Base-by-base conservation (phyloP, 2,113 vertebrate genomes). In the Albula glossodonta region DNA sequence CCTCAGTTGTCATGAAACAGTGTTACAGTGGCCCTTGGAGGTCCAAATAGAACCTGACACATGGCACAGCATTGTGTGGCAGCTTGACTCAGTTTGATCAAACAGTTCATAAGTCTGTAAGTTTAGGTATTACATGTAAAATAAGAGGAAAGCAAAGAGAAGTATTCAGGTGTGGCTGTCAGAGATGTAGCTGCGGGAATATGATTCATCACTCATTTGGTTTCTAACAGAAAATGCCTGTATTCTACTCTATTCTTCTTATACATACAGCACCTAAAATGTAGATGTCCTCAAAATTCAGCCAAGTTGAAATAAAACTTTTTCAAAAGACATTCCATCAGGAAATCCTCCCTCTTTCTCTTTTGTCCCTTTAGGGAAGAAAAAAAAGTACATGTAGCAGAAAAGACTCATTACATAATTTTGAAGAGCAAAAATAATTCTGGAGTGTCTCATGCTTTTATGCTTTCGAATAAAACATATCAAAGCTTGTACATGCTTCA, bases 271-370 rank as follows among this genome's bases (percentile, higher is more conserved):
- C 31, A n/a, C n/a, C 70, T 74, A n/a, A n/a, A 22, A 70, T 17
- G 17, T 22, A 70, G 70, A 74, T 31, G 70, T 74, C 70, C 70
- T 74, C 70, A 74, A 74, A 31, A 74, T 74, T 74, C n/a, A 74
- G 70, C 70, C 70, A 31, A 25, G 70, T 31, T 74, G 63, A 74
- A 74, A 74, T 74, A 74, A 74, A 74, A 74, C 17, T 74, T 74
- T 66, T 74, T 31, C 70, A 74, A 74, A 31, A 74, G 70, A 74
- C n/a, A 74, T 74, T n/a, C n/a, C 8, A 74, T 74, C 70, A 74
- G 22, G 70, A 74, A 22, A 2, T 74, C 7, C 31, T 74, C 22
- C n/a, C 31, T 22, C 17, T 70, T n/a, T n/a, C n/a, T 15, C 15
- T 17, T 8, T 70, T 60, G 12, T 70, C 17, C 63, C 8, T 70